These are phyloP conservation scores for Clunio marinus DNA, from an alignment of 2,888 invertebrate genomes.

Conservation along the genomic window DNA sequence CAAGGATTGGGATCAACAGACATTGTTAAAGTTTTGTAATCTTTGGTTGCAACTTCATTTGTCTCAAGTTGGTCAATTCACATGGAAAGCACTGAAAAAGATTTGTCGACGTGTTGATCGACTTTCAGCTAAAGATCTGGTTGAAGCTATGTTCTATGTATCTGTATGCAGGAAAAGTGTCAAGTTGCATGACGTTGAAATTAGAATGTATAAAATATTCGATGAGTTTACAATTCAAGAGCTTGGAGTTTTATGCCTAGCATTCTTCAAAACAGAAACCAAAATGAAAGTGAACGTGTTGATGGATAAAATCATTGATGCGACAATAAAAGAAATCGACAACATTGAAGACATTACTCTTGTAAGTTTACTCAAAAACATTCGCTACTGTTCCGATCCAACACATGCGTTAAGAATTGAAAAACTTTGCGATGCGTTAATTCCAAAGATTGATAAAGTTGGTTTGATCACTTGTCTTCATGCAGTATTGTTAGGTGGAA, in stretches of 20 bases:
- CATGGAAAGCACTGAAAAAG: slow-evolving; percentile 55
- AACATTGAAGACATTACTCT: slow-evolving; percentile 61
- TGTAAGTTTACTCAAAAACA: slow-evolving; percentile 61
- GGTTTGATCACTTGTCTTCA: slow-evolving; percentile 63
- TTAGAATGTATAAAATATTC: slow-evolving; percentile 54
- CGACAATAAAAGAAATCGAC: slow-evolving; percentile 41
- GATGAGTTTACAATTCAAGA: slow-evolving; percentile 60
- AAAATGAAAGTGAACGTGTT: slow-evolving; percentile 56
- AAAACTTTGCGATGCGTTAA: slow-evolving; percentile 55
- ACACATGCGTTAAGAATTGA: slow-evolving; percentile 52
- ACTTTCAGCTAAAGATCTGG: slow-evolving; percentile 59
- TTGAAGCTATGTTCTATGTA: slow-evolving; percentile 64
- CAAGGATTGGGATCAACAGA: slow-evolving; percentile 54
- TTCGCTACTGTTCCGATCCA: slow-evolving; percentile 57
- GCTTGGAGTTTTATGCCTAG: slow-evolving; percentile 67
- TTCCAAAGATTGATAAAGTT: slow-evolving; percentile 57
- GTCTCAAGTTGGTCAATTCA: slow-evolving; percentile 56
- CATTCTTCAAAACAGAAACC: slow-evolving; percentile 72
- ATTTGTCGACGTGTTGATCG: slow-evolving; percentile 57
- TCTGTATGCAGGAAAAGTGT: slow-evolving; percentile 58
- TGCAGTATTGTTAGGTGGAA: slow-evolving; percentile 60
- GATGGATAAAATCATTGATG: slow-evolving; percentile 54
- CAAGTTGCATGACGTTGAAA: slow-evolving; percentile 64
- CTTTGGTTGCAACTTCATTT: slow-evolving; percentile 61
- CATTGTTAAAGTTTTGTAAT: slow-evolving; percentile 59